Percentiles rank a stretch among this genome's conserved stretches.
Conservation (phyloP, 2,888 invertebrate species). For the Lypha dubia region DNA sequence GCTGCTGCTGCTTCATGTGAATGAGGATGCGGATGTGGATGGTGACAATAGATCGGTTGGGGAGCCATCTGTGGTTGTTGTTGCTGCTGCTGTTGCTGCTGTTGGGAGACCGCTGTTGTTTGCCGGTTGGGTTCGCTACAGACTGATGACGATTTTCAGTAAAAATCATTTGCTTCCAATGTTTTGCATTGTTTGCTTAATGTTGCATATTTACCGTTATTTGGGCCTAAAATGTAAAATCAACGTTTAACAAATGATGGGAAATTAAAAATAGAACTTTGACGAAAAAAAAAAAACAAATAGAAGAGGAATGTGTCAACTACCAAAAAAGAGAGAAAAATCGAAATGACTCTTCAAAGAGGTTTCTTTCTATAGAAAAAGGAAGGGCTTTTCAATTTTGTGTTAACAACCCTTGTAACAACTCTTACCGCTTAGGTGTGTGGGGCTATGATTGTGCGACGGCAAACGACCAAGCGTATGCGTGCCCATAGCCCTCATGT, state of each 20-base stretch:
- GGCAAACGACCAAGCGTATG: conserved; percentile 88
- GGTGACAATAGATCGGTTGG: conserved; percentile 83
- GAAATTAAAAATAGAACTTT: neutral
- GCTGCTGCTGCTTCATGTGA: conserved; percentile 83
- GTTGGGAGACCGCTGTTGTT: conserved; percentile 76
- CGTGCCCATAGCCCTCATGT: conserved; percentile 85
- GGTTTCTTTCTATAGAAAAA: neutral
- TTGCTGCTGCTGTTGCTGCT: conserved; percentile 73
- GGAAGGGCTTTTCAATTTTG: neutral
- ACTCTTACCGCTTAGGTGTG: conserved; percentile 83
- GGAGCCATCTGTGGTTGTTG: conserved; percentile 78
- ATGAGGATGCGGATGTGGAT: conserved; percentile 83
- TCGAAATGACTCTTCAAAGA: conserved; percentile 5
- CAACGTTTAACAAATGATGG: neutral
- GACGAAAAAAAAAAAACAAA: neutral
- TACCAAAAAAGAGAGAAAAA: conserved; percentile 30
- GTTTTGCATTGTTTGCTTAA: conserved; percentile 98
- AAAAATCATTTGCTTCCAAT: conserved; percentile 95
- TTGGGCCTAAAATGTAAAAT: conserved; percentile 85
- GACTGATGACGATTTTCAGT: conserved; percentile 91
- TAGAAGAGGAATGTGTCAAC: conserved; percentile 3
- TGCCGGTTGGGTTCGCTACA: conserved; percentile 82
- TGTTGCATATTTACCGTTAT: conserved; percentile 96
- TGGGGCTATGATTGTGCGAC: conserved; percentile 86
- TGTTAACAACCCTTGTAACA: conserved; percentile 1